Evolutionary conservation across 2,797 vertebrate genomes (phyloP).

Genomic region (Hylomyscus alleni): DNA sequence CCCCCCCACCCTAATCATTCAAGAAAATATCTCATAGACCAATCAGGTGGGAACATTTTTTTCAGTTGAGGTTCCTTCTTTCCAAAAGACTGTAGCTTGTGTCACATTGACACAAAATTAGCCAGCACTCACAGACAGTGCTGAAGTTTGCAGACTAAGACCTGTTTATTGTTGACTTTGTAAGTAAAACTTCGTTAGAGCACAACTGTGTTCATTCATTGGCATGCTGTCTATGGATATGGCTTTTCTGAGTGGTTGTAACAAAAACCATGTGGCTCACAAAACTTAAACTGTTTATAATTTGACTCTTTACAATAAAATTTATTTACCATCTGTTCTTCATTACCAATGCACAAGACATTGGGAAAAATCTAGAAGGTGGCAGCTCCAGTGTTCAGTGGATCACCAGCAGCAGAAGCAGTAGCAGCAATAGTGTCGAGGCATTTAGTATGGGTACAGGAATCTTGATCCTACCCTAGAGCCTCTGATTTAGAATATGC

Average conservation of each 20-base stretch:
- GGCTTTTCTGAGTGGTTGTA: conserved; percentile 16
- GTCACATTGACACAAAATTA: background rate
- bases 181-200: conserved; percentile 34
- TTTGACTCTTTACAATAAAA: background rate
- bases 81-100: background rate
- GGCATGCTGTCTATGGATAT: background rate
- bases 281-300: conserved; percentile 59
- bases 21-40: background rate
- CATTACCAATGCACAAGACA: background rate
- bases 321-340: background rate
- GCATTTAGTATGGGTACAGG: background rate
- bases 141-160: background rate
- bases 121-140: background rate
- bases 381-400: background rate
- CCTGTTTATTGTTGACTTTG: background rate
- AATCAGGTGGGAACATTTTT: background rate
- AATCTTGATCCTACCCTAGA: background rate
- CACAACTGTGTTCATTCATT: background rate
- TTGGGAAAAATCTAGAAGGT: background rate
- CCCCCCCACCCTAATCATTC: background rate
- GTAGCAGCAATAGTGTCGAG: background rate
- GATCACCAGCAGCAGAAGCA: background rate
- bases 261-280: background rate
- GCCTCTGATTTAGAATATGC: background rate
- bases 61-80: background rate